Conservation (phyloP, 2,797 vertebrate genomes). For the Chaetodon trifasciatus region DNA sequence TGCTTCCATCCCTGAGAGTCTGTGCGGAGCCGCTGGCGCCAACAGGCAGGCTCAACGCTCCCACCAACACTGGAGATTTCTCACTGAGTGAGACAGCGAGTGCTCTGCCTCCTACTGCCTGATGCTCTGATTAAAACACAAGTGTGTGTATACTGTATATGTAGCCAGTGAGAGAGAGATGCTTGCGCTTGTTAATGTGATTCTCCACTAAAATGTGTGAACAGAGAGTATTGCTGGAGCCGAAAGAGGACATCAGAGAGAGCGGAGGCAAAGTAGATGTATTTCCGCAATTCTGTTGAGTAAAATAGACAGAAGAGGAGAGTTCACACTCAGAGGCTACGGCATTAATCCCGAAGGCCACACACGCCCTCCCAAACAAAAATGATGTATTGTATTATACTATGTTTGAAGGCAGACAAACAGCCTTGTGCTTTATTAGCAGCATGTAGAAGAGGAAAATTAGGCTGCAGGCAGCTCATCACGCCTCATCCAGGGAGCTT, state of each 20-base stretch:
- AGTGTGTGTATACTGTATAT: slow-evolving; percentile 27
- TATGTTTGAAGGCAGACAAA: slow-evolving; percentile 19
- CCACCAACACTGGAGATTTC: slow-evolving; percentile 56
- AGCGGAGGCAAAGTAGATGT: slow-evolving; percentile 6
- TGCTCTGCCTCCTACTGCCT: slow-evolving; percentile 68
- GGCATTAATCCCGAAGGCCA: slow-evolving; percentile 14
- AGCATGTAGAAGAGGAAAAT: slow-evolving; percentile 35
- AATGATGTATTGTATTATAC: not conserved
- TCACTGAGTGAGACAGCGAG: slow-evolving; percentile 56
- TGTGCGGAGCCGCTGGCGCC: slow-evolving; percentile 56
- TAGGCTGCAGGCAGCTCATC: slow-evolving; percentile 48
- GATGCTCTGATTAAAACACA: slow-evolving; percentile 68
- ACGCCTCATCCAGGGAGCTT: slow-evolving; percentile 38
- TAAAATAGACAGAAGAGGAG: slow-evolving; percentile 7
- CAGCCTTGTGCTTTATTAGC: slow-evolving; percentile 41
- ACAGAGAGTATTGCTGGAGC: not conserved
- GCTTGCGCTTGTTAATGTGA: slow-evolving; percentile 15
- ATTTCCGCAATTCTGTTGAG: slow-evolving; percentile 10
- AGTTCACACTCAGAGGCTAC: not conserved
- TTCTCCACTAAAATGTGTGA: slow-evolving; percentile 31
- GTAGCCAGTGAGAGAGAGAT: slow-evolving; percentile 18
- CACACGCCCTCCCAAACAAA: not conserved
- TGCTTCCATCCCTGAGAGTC: slow-evolving; percentile 58
- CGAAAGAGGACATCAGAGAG: not conserved
- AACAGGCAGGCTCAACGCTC: slow-evolving; percentile 59